phyloP scores from a whole-genome alignment of 2,888 invertebrate genomes.

The Cylindroiulus punctatus region DNA sequence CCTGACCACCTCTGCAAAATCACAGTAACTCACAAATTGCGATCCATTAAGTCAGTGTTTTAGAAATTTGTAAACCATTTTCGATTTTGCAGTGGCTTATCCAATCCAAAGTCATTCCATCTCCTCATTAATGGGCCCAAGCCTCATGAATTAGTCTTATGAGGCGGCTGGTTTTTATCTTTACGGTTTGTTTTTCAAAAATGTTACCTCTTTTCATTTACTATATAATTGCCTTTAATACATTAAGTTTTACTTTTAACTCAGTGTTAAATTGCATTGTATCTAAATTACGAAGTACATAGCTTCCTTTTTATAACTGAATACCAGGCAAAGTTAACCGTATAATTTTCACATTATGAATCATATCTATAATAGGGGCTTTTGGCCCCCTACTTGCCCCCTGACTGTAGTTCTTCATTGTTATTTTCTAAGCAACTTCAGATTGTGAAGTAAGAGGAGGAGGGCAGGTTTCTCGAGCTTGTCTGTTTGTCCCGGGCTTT shows the following conservation, averaged over 20 bases:
- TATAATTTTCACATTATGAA: background rate
- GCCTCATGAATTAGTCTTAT: constrained; percentile 13
- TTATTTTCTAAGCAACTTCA: background rate
- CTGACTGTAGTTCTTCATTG: background rate
- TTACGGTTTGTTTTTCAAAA: constrained; percentile 5
- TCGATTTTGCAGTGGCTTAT: constrained; percentile 11
- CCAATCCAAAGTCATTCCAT: constrained; percentile 24
- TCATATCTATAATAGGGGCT: background rate
- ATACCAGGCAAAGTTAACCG: background rate
- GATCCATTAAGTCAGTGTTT: background rate
- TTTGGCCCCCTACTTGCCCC: background rate
- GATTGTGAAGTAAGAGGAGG: background rate
- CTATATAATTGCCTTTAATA: no score
- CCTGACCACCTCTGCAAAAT: constrained; percentile 22
- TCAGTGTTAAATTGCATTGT: background rate
- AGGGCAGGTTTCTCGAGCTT: background rate
- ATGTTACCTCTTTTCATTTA: background rate
- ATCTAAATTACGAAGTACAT: background rate
- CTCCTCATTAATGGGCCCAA: constrained; percentile 13
- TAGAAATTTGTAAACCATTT: background rate
- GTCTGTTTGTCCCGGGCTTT: background rate
- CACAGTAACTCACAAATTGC: background rate
- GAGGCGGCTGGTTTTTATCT: background rate
- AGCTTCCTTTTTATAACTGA: background rate
- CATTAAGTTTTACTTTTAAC: background rate